Evolutionary conservation across 2,797 vertebrate genomes (phyloP).

Genomic region (Neosilurus hyrtlii): DNA sequence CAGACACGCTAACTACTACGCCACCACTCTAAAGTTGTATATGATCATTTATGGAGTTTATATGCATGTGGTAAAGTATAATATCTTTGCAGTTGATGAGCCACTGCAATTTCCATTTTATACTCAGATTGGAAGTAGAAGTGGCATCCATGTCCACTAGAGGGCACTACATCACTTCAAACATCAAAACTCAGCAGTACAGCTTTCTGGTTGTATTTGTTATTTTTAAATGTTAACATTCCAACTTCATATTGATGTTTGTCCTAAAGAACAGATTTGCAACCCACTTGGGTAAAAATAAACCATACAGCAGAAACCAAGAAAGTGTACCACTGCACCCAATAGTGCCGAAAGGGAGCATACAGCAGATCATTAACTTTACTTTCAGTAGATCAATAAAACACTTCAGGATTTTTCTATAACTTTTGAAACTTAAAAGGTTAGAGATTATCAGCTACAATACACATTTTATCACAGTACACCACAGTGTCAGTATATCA

Average conservation of each 20-base stretch:
- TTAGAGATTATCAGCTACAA: neutral
- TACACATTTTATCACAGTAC: neutral
- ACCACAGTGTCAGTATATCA: neutral
- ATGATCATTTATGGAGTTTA: neutral
- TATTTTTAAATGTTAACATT: neutral
- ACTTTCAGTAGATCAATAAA: neutral
- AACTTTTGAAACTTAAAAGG: neutral
- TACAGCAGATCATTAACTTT: neutral
- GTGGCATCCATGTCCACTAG: conserved; percentile 17
- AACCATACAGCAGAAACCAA: too few species aligned
- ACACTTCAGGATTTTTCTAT: neutral
- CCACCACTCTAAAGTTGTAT: neutral
- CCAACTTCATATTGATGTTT: too few species aligned
- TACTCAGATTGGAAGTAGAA: neutral
- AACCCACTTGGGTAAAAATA: too few species aligned
- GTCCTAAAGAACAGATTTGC: too few species aligned
- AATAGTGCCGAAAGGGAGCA: too few species aligned
- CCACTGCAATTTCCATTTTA: neutral
- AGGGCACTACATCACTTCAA: conserved; percentile 1
- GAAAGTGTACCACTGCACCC: too few species aligned
- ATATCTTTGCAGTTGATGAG: neutral
- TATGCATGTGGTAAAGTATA: neutral
- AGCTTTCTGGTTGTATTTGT: neutral
- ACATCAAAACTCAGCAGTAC: neutral
- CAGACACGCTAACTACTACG: too few species aligned